Conservation (phyloP, 2,888 invertebrate genomes). For the Orthosia gracilis region DNA sequence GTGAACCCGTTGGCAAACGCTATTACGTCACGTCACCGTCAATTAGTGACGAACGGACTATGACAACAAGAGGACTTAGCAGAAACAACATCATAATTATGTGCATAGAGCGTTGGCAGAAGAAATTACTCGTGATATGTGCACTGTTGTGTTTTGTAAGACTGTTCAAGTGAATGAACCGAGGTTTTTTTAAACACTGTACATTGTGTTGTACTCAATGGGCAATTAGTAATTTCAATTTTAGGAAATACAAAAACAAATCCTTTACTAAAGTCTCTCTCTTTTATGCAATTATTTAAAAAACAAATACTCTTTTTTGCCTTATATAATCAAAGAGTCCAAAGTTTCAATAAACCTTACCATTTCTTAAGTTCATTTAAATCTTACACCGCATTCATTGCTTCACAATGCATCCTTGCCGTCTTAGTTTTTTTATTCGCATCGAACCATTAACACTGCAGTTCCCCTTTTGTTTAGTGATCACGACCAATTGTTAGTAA, state of each 20-base stretch:
- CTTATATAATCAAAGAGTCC: not conserved
- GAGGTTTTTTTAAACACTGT: not conserved
- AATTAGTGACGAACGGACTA: conserved; percentile 67
- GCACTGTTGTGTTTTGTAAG: conserved; percentile 30
- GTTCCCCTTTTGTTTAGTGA: conserved; percentile 73
- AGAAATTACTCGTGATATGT: conserved; percentile 59
- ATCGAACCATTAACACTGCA: conserved; percentile 66
- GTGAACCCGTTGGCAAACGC: conserved; percentile 37
- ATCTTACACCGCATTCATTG: conserved; percentile 24
- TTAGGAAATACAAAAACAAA: not conserved
- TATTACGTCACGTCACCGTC: conserved; percentile 66
- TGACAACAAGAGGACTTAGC: conserved; percentile 55
- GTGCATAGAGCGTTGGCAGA: conserved; percentile 46
- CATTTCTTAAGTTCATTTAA: conserved; percentile 8
- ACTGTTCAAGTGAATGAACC: not conserved
- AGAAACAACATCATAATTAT: conserved; percentile 51
- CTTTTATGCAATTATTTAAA: not conserved
- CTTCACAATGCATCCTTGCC: conserved; percentile 36
- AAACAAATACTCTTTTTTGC: not conserved
- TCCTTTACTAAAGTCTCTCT: not conserved
- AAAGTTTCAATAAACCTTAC: conserved; percentile 12
- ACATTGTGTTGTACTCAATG: not conserved
- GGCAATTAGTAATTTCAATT: not conserved
- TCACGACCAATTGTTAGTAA: conserved; percentile 85
- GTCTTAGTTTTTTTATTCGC: conserved; percentile 59